Conservation (phyloP, 2,888 invertebrate genomes). For the Ganaspis brasiliensis region DNA sequence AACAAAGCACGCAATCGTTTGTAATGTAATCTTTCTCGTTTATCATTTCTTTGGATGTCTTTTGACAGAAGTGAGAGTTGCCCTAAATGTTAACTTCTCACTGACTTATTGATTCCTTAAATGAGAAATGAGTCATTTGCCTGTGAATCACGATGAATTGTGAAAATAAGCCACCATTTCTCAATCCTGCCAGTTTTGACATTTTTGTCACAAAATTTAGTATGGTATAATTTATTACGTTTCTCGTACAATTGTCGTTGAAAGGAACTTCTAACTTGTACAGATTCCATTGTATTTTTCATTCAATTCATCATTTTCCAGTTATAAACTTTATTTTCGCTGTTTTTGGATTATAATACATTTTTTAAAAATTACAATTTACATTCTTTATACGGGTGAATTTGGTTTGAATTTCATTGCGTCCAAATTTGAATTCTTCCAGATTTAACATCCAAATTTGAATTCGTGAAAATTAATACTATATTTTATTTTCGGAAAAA, state of each 20-base stretch:
- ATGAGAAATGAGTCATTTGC: constrained; percentile 16
- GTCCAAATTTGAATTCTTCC: no score
- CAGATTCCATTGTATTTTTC: no score
- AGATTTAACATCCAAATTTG: no score
- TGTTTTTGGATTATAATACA: no score
- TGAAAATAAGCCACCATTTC: constrained; percentile 17
- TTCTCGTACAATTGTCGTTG: background rate
- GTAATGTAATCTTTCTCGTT: background rate
- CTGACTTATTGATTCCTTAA: constrained; percentile 24
- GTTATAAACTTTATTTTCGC: no score
- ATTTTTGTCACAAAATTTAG: background rate
- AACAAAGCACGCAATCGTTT: background rate
- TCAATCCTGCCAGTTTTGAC: background rate
- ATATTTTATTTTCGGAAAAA: no score
- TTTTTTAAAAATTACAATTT: no score
- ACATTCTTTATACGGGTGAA: no score
- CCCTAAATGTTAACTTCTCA: background rate
- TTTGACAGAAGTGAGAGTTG: background rate
- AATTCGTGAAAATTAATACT: no score
- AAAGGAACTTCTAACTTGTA: no score
- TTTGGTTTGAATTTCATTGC: no score
- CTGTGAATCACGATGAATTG: constrained; percentile 15
- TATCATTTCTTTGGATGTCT: background rate
- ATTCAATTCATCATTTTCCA: no score
- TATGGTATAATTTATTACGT: background rate